Evolutionary conservation across 1,140 invertebrate genomes (phyloP).

Genomic region (Cydia amplana): DNA sequence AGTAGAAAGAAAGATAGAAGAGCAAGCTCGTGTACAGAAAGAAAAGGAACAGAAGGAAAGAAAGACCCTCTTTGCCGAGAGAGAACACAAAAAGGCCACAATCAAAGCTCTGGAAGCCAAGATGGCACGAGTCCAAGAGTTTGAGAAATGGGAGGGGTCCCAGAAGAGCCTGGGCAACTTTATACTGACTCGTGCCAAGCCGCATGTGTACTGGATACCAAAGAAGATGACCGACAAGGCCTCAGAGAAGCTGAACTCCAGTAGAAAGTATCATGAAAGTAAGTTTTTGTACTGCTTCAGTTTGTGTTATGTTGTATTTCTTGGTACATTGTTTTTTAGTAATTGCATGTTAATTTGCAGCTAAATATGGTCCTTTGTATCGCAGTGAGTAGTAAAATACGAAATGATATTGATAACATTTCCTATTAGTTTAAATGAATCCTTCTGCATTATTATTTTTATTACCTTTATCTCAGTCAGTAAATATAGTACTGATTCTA

Average conservation of each 20-base stretch:
- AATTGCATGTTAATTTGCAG: slow-evolving; percentile 47
- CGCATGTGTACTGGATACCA: slow-evolving; percentile 93
- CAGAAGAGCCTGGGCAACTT: slow-evolving; percentile 89
- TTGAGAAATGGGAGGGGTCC: slow-evolving; percentile 92
- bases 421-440: too few relatives aligned
- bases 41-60: slow-evolving; percentile 91
- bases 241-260: slow-evolving; percentile 74
- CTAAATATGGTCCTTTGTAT: slow-evolving; percentile 58
- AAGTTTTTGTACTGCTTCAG: slow-evolving; percentile 48
- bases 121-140: slow-evolving; percentile 92
- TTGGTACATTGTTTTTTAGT: background rate
- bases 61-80: slow-evolving; percentile 90
- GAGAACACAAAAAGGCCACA: slow-evolving; percentile 92
- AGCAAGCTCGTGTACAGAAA: slow-evolving; percentile 92
- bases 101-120: slow-evolving; percentile 95
- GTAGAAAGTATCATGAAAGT: slow-evolving; percentile 80
- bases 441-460: too few relatives aligned
- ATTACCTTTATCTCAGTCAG: too few relatives aligned
- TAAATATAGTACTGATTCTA: too few relatives aligned
- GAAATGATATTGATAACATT: slow-evolving; percentile 38
- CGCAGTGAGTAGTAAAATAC: slow-evolving; percentile 56
- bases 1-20: slow-evolving; percentile 96
- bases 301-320: background rate
- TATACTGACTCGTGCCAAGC: slow-evolving; percentile 93
- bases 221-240: slow-evolving; percentile 82